These are phyloP conservation scores for Eunapius fragilis DNA, from an alignment of 37 sponge, comb jelly and placozoan genomes.

Conservation along the genomic window DNA sequence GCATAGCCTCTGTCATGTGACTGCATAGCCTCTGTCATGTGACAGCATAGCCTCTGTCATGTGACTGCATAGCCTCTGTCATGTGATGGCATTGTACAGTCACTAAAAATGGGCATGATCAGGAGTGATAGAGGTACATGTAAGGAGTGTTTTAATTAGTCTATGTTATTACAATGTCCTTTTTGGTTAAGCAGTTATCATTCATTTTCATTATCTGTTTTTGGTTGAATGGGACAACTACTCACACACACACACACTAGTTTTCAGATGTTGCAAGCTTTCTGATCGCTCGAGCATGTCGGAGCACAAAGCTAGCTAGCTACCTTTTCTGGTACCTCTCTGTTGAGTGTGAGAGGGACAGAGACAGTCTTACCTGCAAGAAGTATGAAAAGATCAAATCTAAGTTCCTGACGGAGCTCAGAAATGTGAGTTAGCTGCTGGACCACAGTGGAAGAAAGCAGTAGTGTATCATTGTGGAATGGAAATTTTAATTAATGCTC, in stretches of 20 bases:
- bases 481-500: neutral
- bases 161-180: too few relatives aligned
- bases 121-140: too few relatives aligned
- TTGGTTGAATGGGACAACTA: neutral
- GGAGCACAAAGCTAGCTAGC: conserved; percentile 77
- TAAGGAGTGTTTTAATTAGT: too few relatives aligned
- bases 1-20: too few relatives aligned
- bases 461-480: neutral
- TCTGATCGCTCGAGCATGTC: conserved; percentile 69
- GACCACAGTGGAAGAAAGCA: neutral
- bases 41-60: too few relatives aligned
- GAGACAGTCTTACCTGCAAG: conserved; percentile 27
- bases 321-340: conserved; percentile 92
- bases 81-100: too few relatives aligned
- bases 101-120: too few relatives aligned
- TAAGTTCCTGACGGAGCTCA: conserved; percentile 46
- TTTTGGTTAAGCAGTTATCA: too few relatives aligned
- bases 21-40: too few relatives aligned
- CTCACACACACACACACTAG: conserved; percentile 6
- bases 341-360: conserved; percentile 90
- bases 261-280: conserved; percentile 61
- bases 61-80: too few relatives aligned
- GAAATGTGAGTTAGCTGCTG: conserved; percentile 14
- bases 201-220: too few relatives aligned
- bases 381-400: conserved; percentile 51